Evolutionary conservation across 2,113 vertebrate species (phyloP), one percentile per base, ranked within the genome.

Genomic region (Oryzias javanicus): DNA sequence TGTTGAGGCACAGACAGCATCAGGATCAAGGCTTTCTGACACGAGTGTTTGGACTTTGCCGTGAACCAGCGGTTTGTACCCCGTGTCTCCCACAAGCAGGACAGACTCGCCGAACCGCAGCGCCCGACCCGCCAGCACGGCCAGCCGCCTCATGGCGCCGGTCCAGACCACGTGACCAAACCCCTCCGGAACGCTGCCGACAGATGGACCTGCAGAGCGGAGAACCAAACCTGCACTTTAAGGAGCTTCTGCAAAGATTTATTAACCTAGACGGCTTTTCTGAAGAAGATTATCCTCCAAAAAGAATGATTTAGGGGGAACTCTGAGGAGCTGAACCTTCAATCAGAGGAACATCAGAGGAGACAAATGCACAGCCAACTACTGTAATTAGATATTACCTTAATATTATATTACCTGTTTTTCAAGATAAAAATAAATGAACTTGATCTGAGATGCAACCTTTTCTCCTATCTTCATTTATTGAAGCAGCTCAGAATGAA

Each of bases 81-180:
- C 97, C 0, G 97, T 98, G 70, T 98, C 94, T 84, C 97, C 97
- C 45, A 99, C 93, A 14, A 99, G 91, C 35, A 99, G 90, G 3
- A 98, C 91, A 3, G 97, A 95, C 90, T 99, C 97, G 19, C 94
- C 91, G 8, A 98, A 98, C 22, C 92, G 91, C 64, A 98, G 84
- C 0, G 96, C 97, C 53, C 96, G 92, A 74, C 97, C 97, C 14
- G 94, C 94, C 68, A 99, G 86, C 56, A 97, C 41, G 0, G 94
- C 94, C 52, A 97, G 81, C 66, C 94, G 93, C 72, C 93, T 90
- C 95, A 98, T 95, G 22, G 90, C 82, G 8, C 78, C 72, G 0
- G 96, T 98, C 97, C 96, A 99, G 35, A 98, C 97, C 44, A 99
- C 73, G 14, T 98, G 97, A 20, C 86, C 91, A 55, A 98, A 98